Evolutionary conservation across 2,113 vertebrate genomes (phyloP).

Genomic region (Gadus chalcogrammus): DNA sequence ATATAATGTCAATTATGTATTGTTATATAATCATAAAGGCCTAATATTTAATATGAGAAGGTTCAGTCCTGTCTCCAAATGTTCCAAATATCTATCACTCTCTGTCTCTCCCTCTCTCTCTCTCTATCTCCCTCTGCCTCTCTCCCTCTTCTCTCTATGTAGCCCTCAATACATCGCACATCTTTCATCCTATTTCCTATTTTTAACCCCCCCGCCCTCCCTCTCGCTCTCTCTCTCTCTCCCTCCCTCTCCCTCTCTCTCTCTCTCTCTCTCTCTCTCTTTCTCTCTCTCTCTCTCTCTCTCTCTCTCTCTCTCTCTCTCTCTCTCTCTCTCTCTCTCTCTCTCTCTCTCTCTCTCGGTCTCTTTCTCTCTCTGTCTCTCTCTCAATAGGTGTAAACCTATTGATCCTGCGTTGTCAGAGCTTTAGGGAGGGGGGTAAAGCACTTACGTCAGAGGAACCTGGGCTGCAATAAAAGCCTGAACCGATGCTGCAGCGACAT

Average conservation of each 20-base stretch:
- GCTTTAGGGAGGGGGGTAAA: conserved; percentile 41
- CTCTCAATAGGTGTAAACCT: conserved; percentile 43
- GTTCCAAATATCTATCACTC: background rate
- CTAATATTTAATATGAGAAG: too few species aligned
- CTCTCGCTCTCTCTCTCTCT: conserved; percentile 5
- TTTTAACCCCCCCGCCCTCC: background rate
- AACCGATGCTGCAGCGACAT: conserved; percentile 57
- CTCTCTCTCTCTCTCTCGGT: conserved; percentile 18
- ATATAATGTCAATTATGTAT: too few species aligned
- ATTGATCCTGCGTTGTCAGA: conserved; percentile 65
- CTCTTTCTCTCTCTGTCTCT: conserved; percentile 9
- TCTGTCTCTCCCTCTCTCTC: background rate
- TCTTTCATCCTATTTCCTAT: background rate
- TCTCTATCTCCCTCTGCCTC: conserved; percentile 6
- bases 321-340: conserved; percentile 4
- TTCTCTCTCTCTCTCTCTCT: background rate
- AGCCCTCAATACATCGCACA: background rate
- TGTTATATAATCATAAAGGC: too few species aligned
- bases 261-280: conserved; percentile 9
- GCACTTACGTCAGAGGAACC: conserved; percentile 64
- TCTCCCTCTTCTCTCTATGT: background rate
- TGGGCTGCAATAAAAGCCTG: conserved; percentile 62
- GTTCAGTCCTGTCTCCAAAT: too few species aligned
- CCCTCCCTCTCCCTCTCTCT: background rate
- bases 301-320: background rate